Percentiles rank a stretch among this genome's conserved stretches.
Conservation (phyloP, 64 coral and sea anemone species). For the Montipora capricornis region DNA sequence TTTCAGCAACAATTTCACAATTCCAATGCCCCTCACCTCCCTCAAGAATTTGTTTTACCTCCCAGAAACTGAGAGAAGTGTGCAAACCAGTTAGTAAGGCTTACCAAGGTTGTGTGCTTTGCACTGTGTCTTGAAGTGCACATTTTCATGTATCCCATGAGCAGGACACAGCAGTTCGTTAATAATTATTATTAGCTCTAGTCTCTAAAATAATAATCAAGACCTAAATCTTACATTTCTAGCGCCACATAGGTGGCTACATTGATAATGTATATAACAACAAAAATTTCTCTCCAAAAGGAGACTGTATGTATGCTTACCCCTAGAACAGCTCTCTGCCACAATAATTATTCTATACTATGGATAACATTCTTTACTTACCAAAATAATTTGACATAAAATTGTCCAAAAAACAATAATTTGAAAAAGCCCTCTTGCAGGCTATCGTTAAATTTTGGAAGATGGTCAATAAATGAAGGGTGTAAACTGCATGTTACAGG, state of each 20-base stretch:
- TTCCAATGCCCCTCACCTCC: too few species aligned
- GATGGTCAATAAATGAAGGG: not conserved
- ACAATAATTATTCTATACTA: not conserved
- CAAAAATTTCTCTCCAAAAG: conserved; percentile 39
- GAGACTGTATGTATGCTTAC: conserved; percentile 17
- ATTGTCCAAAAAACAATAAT: not conserved
- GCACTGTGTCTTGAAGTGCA: too few species aligned
- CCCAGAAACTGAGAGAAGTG: too few species aligned
- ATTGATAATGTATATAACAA: not conserved
- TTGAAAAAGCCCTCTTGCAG: not conserved
- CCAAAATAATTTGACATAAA: not conserved
- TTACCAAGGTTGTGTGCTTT: too few species aligned
- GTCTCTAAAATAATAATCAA: not conserved
- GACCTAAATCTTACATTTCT: conserved; percentile 15
- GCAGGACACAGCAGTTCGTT: not conserved
- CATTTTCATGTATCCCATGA: not conserved
- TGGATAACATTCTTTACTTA: not conserved
- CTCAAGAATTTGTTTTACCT: too few species aligned
- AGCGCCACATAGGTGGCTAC: conserved; percentile 46
- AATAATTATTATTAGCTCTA: not conserved
- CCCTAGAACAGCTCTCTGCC: not conserved
- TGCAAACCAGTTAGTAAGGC: too few species aligned
- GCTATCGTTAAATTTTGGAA: not conserved
- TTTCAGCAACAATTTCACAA: too few species aligned
- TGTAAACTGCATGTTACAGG: too few species aligned